Evolutionary conservation across 1,140 invertebrate species (phyloP).

Genomic region (Manduca sexta): DNA sequence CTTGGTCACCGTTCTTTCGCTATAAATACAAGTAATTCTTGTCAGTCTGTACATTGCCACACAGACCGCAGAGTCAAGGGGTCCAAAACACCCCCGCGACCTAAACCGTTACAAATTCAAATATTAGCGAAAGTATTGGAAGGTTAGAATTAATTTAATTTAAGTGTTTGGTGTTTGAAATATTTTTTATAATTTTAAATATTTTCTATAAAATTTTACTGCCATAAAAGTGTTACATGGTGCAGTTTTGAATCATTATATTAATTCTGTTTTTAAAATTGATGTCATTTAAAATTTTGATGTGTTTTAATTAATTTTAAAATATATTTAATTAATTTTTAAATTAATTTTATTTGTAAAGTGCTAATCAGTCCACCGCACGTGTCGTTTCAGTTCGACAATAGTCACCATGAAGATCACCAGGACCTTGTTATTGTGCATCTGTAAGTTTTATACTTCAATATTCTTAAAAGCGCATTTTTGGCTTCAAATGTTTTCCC

Average conservation of each 20-base stretch:
- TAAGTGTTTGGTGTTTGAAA: slow-evolving; percentile 14
- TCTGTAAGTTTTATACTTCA: slow-evolving; percentile 52
- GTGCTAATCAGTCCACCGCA: background rate
- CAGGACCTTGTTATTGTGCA: slow-evolving; percentile 37
- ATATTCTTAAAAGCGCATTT: too few relatives aligned
- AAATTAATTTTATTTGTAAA: too few relatives aligned
- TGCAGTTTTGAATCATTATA: too few relatives aligned
- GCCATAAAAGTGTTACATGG: background rate
- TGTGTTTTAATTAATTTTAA: background rate
- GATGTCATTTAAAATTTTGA: background rate
- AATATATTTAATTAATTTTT: too few relatives aligned
- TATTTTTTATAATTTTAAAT: background rate
- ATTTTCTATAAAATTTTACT: slow-evolving; percentile 12
- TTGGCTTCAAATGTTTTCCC: too few relatives aligned
- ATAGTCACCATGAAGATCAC: slow-evolving; percentile 39
- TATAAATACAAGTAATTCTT: slow-evolving; percentile 53
- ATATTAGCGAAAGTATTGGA: slow-evolving; percentile 59
- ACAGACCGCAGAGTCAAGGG: slow-evolving; percentile 42
- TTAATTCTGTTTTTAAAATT: too few relatives aligned
- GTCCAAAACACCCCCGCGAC: slow-evolving; percentile 30
- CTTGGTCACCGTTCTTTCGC: slow-evolving; percentile 12
- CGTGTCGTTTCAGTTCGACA: slow-evolving; percentile 62
- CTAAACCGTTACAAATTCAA: slow-evolving; percentile 31
- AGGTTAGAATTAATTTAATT: slow-evolving; percentile 44
- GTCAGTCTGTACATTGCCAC: slow-evolving; percentile 46